phyloP scores from a whole-genome alignment of 1,140 invertebrate species.

The Marisa cornuarietis region DNA sequence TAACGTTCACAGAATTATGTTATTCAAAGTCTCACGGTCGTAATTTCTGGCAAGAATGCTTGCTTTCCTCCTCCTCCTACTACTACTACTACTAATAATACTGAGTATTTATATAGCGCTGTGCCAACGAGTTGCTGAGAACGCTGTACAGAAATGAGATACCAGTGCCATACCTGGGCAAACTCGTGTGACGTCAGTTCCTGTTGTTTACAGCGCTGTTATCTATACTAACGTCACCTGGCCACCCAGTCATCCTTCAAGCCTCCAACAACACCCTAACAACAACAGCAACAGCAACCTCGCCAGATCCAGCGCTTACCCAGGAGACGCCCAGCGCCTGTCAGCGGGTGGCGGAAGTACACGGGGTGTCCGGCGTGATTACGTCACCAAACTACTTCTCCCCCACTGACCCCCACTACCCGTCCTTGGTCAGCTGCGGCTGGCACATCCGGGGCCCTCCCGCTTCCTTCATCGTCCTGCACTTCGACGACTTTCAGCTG shows the following conservation, averaged over 20 bases:
- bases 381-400: not conserved
- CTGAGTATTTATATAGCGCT: no score
- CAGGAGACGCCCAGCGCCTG: not conserved
- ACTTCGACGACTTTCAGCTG: conserved; percentile 27
- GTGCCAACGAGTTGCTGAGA: no score
- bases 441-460: conserved; percentile 20
- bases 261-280: not conserved
- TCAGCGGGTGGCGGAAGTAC: not conserved
- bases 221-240: not conserved
- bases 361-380: not conserved
- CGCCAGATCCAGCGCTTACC: not conserved
- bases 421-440: conserved; percentile 6
- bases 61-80: no score
- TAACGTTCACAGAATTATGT: no score
- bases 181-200: no score
- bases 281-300: not conserved
- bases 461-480: conserved; percentile 9
- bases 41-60: no score
- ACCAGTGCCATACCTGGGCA: no score
- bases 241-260: not conserved
- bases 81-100: no score
- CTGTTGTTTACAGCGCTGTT: not conserved
- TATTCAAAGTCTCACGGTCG: no score
- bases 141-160: no score
- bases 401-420: conserved; percentile 20